phyloP scores from a whole-genome alignment of 2,888 invertebrate species.

The Ormyrus labotus region DNA sequence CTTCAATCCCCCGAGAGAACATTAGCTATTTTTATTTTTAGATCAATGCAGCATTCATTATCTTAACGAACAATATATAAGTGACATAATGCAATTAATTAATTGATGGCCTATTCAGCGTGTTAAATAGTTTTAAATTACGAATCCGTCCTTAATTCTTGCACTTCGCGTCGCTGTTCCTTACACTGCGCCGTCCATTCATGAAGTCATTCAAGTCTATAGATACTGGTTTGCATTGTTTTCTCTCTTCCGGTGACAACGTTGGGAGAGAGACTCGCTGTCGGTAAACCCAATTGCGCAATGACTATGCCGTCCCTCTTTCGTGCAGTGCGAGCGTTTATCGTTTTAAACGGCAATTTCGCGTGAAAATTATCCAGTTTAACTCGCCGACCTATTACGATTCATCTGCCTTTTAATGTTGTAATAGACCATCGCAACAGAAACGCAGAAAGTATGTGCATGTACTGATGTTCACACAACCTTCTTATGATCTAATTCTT shows the following conservation, averaged over 20 bases:
- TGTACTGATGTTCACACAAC: no score
- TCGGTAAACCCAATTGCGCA: slow-evolving; percentile 42
- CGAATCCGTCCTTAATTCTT: slow-evolving; percentile 11
- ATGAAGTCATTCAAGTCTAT: slow-evolving; percentile 28
- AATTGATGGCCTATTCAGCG: background rate
- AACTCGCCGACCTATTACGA: background rate
- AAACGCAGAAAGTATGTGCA: no score
- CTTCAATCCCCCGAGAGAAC: no score
- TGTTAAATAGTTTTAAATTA: slow-evolving; percentile 30
- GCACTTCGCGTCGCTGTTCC: slow-evolving; percentile 12
- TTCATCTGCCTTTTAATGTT: no score
- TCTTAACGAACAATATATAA: background rate
- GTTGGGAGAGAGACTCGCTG: slow-evolving; percentile 2
- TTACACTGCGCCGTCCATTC: slow-evolving; percentile 33
- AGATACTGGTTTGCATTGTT: slow-evolving; percentile 41
- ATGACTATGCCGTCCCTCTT: slow-evolving; percentile 14
- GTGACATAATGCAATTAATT: slow-evolving; percentile 6
- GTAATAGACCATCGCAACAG: no score
- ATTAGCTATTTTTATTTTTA: background rate
- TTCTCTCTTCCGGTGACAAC: slow-evolving; percentile 40
- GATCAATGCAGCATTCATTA: background rate
- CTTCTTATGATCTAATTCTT: no score
- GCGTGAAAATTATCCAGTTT: background rate
- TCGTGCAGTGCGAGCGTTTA: slow-evolving; percentile 12
- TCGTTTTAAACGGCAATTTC: slow-evolving; percentile 26